Evolutionary conservation across 2,113 vertebrate species (phyloP).

Genomic region (Catharus minimus): DNA sequence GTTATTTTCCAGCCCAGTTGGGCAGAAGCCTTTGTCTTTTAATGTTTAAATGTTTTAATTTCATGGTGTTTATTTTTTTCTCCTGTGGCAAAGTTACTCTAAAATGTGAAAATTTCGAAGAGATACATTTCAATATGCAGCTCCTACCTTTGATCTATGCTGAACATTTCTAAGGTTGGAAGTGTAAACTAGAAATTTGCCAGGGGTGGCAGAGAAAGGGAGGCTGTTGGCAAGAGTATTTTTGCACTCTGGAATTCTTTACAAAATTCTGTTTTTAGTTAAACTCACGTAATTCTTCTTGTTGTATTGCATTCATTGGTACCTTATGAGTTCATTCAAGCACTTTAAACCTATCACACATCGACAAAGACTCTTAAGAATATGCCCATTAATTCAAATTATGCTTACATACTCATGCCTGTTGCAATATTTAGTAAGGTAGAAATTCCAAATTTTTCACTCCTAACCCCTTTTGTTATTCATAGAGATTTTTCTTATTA

Average conservation of each 20-base stretch:
- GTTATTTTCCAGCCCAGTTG: neutral
- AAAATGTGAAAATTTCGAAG: neutral
- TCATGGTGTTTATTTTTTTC: neutral
- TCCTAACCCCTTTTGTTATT: neutral
- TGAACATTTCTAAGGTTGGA: conserved; percentile 14
- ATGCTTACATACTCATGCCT: neutral
- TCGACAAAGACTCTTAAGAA: neutral
- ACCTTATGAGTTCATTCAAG: conserved; percentile 8
- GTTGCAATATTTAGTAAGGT: neutral
- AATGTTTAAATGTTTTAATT: conserved; percentile 37
- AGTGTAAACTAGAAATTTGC: neutral
- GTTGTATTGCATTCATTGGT: neutral
- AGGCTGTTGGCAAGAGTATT: neutral
- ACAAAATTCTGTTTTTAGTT: conserved; percentile 36
- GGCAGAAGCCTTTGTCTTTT: neutral
- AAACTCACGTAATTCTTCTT: conserved; percentile 20
- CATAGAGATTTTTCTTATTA: neutral
- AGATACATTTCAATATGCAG: neutral
- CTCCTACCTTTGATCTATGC: neutral
- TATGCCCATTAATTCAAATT: conserved; percentile 12
- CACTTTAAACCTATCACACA: conserved; percentile 6
- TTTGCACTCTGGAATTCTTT: neutral
- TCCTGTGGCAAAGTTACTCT: neutral
- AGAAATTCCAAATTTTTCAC: neutral
- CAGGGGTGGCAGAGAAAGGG: neutral